These are phyloP conservation scores for Anoncus sp. DNA, from an alignment of 2,888 invertebrate genomes.

Conservation along the genomic window DNA sequence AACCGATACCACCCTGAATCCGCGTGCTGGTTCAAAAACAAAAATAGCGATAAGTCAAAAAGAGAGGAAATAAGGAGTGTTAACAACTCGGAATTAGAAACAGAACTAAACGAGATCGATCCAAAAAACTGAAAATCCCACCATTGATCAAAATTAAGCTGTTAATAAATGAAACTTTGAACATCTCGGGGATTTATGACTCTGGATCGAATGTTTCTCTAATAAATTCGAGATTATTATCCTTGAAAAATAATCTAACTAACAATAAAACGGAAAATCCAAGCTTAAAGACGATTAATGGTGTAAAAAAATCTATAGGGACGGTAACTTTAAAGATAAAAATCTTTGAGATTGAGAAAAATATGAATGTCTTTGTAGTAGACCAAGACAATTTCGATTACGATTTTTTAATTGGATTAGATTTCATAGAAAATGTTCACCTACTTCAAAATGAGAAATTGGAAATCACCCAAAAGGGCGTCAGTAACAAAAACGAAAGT, in stretches of 20 bases:
- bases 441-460: constrained; percentile 52
- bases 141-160: constrained; percentile 55
- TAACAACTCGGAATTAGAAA: constrained; percentile 67
- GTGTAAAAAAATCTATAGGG: constrained; percentile 18
- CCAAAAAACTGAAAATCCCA: constrained; percentile 69
- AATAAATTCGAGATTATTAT: constrained; percentile 1
- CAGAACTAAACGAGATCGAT: constrained; percentile 61
- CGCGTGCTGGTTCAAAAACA: too few species aligned
- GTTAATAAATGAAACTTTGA: too few species aligned
- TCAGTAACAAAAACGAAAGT: too few species aligned
- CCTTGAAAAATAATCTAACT: too few species aligned
- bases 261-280: constrained; percentile 34
- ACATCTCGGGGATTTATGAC: too few species aligned
- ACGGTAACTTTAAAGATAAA: too few species aligned
- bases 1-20: too few species aligned
- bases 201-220: background rate
- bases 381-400: constrained; percentile 47
- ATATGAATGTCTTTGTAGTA: constrained; percentile 44
- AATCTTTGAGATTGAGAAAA: too few species aligned
- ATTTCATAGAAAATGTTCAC: constrained; percentile 43
- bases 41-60: too few species aligned
- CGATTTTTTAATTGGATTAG: constrained; percentile 45
- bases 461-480: too few species aligned
- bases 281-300: constrained; percentile 58
- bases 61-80: constrained; percentile 21